Conservation (phyloP, 2,113 vertebrate genomes). For the Aptenodytes forsteri region DNA sequence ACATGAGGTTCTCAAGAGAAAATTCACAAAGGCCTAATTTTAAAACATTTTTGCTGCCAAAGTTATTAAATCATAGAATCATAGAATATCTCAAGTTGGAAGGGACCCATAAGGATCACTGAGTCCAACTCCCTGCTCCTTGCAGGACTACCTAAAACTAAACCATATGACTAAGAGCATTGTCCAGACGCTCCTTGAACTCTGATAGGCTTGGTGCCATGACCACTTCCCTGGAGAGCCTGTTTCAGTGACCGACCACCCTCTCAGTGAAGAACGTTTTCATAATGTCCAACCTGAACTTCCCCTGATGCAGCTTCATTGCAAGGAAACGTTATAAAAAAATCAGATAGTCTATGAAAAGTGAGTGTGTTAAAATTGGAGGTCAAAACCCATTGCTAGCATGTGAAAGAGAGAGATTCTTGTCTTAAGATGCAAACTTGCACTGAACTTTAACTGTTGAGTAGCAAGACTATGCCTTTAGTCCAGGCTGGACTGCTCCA, state of each 20-base stretch:
- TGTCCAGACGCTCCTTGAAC: neutral
- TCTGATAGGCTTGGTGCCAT: neutral
- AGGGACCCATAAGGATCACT: neutral
- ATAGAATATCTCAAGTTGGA: neutral
- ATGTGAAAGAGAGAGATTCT: neutral
- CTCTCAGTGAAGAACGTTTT: neutral
- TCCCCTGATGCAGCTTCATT: neutral
- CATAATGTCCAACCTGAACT: neutral
- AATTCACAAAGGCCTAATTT: constrained; percentile 2
- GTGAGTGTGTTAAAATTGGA: neutral
- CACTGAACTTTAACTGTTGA: neutral
- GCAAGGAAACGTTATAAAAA: neutral
- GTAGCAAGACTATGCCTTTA: neutral
- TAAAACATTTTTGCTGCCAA: neutral
- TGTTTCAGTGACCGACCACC: neutral
- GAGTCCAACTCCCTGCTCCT: neutral
- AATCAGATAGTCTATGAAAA: neutral
- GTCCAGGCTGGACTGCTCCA: neutral
- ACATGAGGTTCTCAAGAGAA: neutral
- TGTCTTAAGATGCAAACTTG: neutral
- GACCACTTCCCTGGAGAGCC: neutral
- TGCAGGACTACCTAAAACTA: neutral
- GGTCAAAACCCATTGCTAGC: neutral
- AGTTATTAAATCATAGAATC: neutral
- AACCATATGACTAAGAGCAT: neutral